Evolutionary conservation across 2,888 invertebrate genomes (phyloP).

Genomic region (Pegoplata infirma): DNA sequence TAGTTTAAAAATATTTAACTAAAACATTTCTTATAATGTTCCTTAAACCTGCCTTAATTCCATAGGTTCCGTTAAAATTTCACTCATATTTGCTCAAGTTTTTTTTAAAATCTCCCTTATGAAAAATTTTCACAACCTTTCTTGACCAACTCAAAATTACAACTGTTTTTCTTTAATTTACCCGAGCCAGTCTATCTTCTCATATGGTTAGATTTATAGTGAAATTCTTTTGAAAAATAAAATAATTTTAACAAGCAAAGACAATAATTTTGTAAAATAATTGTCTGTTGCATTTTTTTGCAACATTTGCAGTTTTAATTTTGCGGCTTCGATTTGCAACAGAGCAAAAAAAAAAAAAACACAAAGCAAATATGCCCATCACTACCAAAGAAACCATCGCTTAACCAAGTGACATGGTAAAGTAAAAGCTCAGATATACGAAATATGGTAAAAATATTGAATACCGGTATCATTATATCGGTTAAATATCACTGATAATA

Average conservation of each 20-base stretch:
- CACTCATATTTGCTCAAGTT: slow-evolving; percentile 34
- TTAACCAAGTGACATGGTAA: background rate
- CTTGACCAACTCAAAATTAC: slow-evolving; percentile 18
- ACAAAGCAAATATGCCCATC: too few species aligned
- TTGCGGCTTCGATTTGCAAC: slow-evolving; percentile 45
- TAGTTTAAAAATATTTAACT: background rate
- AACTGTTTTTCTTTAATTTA: slow-evolving; percentile 42
- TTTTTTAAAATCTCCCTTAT: background rate
- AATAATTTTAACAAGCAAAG: background rate
- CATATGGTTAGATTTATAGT: slow-evolving; percentile 45
- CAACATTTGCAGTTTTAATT: slow-evolving; percentile 51
- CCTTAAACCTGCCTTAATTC: slow-evolving; percentile 62
- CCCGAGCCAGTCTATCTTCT: slow-evolving; percentile 34
- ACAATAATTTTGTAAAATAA: slow-evolving; percentile 20
- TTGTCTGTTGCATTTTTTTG: slow-evolving; percentile 48
- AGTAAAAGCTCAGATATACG: slow-evolving; percentile 37
- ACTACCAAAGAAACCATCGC: background rate
- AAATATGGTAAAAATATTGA: slow-evolving; percentile 16
- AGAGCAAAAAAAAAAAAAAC: slow-evolving; percentile 24
- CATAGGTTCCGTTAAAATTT: slow-evolving; percentile 50
- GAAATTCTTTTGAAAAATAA: slow-evolving; percentile 54
- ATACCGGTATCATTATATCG: slow-evolving; percentile 12
- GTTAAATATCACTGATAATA: slow-evolving; percentile 15
- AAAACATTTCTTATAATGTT: background rate
- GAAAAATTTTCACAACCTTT: slow-evolving; percentile 20